These are phyloP conservation scores for Triplophysa yarkandensis DNA, from an alignment of 2,797 vertebrate genomes.

Conservation along the genomic window DNA sequence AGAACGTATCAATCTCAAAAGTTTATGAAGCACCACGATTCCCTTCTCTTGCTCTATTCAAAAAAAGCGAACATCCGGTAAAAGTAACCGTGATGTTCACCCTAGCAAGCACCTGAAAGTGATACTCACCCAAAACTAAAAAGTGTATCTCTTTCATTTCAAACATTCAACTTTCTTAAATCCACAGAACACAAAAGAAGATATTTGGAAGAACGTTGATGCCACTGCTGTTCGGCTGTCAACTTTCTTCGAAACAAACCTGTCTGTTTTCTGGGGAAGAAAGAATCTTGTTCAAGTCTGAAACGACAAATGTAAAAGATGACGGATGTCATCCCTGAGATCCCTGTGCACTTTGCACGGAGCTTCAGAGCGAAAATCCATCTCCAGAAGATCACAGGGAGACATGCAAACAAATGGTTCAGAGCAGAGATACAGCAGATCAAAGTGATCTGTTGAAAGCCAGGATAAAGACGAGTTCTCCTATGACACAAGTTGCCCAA, in stretches of 20 bases:
- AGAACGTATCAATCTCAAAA: background rate
- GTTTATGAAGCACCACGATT: no score
- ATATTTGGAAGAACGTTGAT: no score
- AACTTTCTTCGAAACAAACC: no score
- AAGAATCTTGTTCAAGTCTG: no score
- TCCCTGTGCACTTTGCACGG: background rate
- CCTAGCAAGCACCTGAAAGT: background rate
- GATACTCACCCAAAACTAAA: no score
- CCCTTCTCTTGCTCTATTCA: background rate
- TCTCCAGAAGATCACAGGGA: constrained; percentile 9
- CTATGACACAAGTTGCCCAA: constrained; percentile 11
- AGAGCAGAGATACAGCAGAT: constrained; percentile 37
- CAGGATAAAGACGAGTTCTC: constrained; percentile 5
- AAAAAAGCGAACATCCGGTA: background rate
- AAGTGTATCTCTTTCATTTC: no score
- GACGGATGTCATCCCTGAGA: background rate
- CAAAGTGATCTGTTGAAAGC: constrained; percentile 25
- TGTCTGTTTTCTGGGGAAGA: no score
- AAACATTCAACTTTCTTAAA: no score
- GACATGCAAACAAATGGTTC: constrained; percentile 26
- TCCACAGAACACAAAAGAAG: no score
- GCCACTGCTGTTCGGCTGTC: no score
- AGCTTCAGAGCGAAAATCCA: constrained; percentile 11
- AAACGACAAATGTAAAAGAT: no score
- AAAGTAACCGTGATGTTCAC: background rate